Conservation (phyloP, 2,113 vertebrate species). For the Chaetodon trifascialis region DNA sequence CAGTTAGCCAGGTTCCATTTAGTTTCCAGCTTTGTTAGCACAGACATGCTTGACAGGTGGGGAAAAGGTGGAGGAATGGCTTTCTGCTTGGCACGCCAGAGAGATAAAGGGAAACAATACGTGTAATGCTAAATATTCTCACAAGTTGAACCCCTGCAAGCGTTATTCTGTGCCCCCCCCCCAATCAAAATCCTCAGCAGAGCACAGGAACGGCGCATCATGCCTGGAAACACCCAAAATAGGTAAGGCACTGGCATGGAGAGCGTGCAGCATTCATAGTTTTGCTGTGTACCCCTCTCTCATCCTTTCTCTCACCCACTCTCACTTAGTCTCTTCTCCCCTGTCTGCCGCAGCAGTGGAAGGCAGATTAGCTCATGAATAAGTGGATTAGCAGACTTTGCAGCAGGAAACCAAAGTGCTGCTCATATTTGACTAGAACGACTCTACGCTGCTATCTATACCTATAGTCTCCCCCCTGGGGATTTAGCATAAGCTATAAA, state of each 20-base stretch:
- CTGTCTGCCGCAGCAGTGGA: conserved; percentile 81
- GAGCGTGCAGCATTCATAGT: conserved; percentile 58
- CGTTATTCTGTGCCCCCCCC: conserved; percentile 45
- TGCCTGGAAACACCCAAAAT: conserved; percentile 68
- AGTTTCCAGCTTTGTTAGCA: conserved; percentile 55
- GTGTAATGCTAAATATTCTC: conserved; percentile 25
- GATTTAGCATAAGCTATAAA: conserved; percentile 85
- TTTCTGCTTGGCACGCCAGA: conserved; percentile 25
- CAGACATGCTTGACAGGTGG: conserved; percentile 39
- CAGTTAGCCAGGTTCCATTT: conserved; percentile 35
- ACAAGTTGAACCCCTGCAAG: conserved; percentile 28
- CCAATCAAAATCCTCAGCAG: conserved; percentile 38
- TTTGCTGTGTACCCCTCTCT: conserved; percentile 47
- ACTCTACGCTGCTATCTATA: conserved; percentile 83
- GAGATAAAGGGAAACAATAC: conserved; percentile 40
- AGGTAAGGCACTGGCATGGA: conserved; percentile 50
- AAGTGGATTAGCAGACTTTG: conserved; percentile 88
- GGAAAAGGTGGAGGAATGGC: not conserved
- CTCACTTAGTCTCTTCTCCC: conserved; percentile 65
- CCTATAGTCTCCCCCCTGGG: conserved; percentile 83
- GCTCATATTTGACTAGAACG: conserved; percentile 85
- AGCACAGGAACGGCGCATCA: conserved; percentile 26
- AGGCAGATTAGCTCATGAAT: conserved; percentile 88
- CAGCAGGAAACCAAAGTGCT: conserved; percentile 87
- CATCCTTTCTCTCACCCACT: conserved; percentile 70